A percentile compares a stretch with the other conserved stretches of the same genome.
phyloP scores from a whole-genome alignment of 2,797 vertebrate species.

The Ptychobarbus kaznakovi region DNA sequence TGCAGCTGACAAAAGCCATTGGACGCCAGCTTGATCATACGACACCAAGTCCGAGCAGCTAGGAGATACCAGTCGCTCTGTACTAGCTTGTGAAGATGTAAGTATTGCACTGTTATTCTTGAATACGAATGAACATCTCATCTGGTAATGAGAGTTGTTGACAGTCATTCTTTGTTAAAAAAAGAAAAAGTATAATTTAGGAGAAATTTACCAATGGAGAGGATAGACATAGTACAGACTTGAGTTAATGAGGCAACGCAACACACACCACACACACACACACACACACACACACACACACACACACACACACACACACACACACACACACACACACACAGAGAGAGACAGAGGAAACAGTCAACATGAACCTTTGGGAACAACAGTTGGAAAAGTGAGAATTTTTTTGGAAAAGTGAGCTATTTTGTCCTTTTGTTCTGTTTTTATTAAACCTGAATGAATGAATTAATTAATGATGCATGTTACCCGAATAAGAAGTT shows the following conservation, averaged over 20 bases:
- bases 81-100: conserved; percentile 58
- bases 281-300: conserved; percentile 59
- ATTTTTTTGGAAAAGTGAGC: too few species aligned
- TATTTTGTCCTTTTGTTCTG: not conserved
- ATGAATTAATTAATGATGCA: conserved; percentile 36
- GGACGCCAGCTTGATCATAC: conserved; percentile 60
- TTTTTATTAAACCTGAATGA: conserved; percentile 39
- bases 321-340: conserved; percentile 57
- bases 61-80: conserved; percentile 49
- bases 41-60: conserved; percentile 47
- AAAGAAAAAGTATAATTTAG: conserved; percentile 58
- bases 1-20: conserved; percentile 46
- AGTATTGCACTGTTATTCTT: conserved; percentile 55
- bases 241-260: conserved; percentile 74
- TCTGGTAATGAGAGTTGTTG: conserved; percentile 40
- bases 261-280: conserved; percentile 64
- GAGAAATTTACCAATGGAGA: conserved; percentile 66
- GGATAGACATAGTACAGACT: conserved; percentile 68
- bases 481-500: conserved; percentile 21
- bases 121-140: conserved; percentile 53
- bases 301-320: conserved; percentile 30
- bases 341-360: conserved; percentile 1
- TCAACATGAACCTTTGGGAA: conserved; percentile 44
- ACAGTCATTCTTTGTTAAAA: conserved; percentile 40
- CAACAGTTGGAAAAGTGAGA: conserved; percentile 33